phyloP scores from a whole-genome alignment of 1,140 invertebrate genomes.

The Aphis craccivora region DNA sequence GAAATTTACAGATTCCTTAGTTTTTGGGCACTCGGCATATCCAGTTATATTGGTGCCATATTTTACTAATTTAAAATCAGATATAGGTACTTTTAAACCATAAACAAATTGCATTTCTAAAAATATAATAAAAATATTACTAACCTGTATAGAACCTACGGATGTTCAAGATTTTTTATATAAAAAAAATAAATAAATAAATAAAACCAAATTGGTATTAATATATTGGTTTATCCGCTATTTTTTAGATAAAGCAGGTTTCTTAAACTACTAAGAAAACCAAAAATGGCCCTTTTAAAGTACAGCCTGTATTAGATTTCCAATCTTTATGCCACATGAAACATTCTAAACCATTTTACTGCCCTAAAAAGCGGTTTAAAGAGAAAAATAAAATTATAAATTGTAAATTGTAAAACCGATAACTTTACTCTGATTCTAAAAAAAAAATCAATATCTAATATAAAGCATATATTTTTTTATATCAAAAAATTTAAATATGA shows the following conservation, averaged over 20 bases:
- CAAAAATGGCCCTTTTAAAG: not conserved
- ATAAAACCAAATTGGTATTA: not conserved
- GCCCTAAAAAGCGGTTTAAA: not conserved
- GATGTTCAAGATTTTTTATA: not conserved
- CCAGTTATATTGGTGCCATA: not conserved
- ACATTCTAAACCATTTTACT: not conserved
- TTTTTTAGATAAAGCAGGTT: not conserved
- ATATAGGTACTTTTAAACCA: not conserved
- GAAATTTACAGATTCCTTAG: not conserved
- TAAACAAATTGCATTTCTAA: not conserved
- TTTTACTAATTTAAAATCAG: not conserved
- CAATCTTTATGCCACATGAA: not conserved
- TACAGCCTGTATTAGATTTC: not conserved
- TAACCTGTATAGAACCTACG: not conserved
- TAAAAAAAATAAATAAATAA: no score
- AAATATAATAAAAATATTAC: not conserved
- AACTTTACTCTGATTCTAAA: not conserved
- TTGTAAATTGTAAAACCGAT: not conserved
- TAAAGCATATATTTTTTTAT: not conserved
- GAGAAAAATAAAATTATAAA: not conserved
- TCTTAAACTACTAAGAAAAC: not conserved
- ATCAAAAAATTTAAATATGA: not conserved
- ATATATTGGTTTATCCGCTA: not conserved
- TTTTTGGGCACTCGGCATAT: not conserved
- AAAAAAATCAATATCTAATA: not conserved